phyloP scores from a whole-genome alignment of 2,888 invertebrate genomes.

The Caenorhabditis sp. region DNA sequence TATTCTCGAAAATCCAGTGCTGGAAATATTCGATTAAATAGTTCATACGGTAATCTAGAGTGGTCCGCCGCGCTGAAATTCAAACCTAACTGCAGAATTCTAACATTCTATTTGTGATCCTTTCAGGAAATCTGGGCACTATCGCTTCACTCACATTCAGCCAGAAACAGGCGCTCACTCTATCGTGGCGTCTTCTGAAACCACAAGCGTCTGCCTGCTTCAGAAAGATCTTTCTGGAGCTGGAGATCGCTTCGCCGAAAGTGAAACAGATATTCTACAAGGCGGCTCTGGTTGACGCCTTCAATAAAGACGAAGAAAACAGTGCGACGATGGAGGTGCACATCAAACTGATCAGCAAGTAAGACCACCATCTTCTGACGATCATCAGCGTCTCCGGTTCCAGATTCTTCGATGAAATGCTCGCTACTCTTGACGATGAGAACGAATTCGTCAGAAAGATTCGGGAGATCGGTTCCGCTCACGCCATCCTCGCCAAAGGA shows the following conservation, averaged over 20 bases:
- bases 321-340: constrained; percentile 77
- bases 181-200: constrained; percentile 72
- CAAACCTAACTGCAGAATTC: no score
- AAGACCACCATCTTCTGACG: constrained; percentile 6
- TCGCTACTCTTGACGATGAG: constrained; percentile 72
- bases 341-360: constrained; percentile 73
- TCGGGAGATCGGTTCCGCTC: constrained; percentile 60
- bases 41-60: constrained; percentile 42
- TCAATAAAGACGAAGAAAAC: constrained; percentile 75
- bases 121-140: constrained; percentile 65
- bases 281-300: constrained; percentile 77
- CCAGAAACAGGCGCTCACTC: constrained; percentile 70
- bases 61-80: no score
- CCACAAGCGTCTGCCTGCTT: constrained; percentile 68
- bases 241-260: constrained; percentile 75
- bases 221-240: constrained; percentile 75
- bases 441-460: constrained; percentile 63
- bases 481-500: constrained; percentile 65
- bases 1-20: constrained; percentile 52
- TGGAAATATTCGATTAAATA: constrained; percentile 47
- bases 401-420: constrained; percentile 77
- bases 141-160: constrained; percentile 66
- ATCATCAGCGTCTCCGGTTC: neutral
- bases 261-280: constrained; percentile 79
- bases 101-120: neutral